Percentiles rank a stretch among this genome's conserved stretches.
phyloP scores from a whole-genome alignment of 2,888 invertebrate genomes.

The Elysia crispata region DNA sequence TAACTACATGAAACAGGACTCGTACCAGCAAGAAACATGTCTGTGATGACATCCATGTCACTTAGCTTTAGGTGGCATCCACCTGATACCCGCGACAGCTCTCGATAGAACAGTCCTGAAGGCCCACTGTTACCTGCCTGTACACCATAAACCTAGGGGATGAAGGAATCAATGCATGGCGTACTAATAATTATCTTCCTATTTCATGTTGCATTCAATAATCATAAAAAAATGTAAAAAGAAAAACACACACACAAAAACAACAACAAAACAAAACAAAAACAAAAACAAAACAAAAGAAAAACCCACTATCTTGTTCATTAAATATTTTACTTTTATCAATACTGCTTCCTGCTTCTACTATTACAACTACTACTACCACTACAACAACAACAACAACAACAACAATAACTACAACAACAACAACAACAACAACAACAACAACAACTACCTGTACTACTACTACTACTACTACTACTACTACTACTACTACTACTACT shows the following conservation, averaged over 20 bases:
- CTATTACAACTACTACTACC: background rate
- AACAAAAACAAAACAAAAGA: no score
- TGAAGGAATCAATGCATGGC: background rate
- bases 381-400: background rate
- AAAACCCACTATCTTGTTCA: no score
- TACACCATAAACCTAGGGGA: slow-evolving; percentile 71
- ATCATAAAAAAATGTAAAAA: background rate
- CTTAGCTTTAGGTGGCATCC: slow-evolving; percentile 68
- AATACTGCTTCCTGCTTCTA: no score
- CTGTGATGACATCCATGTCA: slow-evolving; percentile 71
- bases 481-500: no score
- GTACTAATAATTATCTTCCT: no score
- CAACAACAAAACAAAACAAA: background rate
- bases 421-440: background rate
- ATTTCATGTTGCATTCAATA: background rate
- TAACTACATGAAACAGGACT: background rate
- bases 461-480: slow-evolving; percentile 9
- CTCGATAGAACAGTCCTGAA: slow-evolving; percentile 64
- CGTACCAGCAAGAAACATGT: slow-evolving; percentile 75
- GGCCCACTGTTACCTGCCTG: slow-evolving; percentile 53
- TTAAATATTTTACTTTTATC: background rate
- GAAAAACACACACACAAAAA: background rate
- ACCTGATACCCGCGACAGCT: slow-evolving; percentile 67
- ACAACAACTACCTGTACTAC: background rate
- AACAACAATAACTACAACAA: background rate